phyloP scores from a whole-genome alignment of 2,113 vertebrate genomes.

The Tricholaema leucomelas region DNA sequence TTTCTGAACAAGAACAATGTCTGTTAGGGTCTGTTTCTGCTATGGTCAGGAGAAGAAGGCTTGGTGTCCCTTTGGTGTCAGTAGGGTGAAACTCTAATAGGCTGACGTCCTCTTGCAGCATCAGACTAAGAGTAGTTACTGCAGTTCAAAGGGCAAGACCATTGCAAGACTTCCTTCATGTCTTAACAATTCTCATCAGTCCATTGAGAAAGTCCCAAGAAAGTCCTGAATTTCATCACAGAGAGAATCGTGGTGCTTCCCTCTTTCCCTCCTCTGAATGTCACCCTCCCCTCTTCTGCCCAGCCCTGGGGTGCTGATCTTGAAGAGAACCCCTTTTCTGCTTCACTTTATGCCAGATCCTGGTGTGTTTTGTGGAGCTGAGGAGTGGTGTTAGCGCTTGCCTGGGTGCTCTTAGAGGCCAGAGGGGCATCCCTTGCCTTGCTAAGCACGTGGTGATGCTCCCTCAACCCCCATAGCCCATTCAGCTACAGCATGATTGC shows the following conservation, averaged over 20 bases:
- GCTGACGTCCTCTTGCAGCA: background rate
- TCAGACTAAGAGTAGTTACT: background rate
- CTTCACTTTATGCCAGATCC: background rate
- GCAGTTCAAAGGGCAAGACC: background rate
- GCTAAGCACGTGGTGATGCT: background rate
- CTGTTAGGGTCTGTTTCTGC: background rate
- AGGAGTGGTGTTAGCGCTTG: background rate
- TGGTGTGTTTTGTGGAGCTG: too few species aligned
- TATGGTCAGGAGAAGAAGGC: background rate
- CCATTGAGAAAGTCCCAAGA: background rate
- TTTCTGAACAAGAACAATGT: background rate
- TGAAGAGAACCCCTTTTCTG: background rate
- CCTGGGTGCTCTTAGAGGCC: background rate
- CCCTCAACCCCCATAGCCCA: background rate
- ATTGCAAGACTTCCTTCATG: conserved; percentile 6
- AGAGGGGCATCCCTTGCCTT: accelerated
- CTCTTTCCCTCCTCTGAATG: background rate
- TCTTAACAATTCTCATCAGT: background rate
- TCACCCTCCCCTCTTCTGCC: background rate
- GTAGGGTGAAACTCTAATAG: background rate
- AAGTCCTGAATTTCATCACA: conserved; percentile 46
- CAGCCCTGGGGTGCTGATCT: background rate
- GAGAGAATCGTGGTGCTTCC: background rate
- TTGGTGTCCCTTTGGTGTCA: background rate
- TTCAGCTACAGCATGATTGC: background rate